These are phyloP conservation scores for Solenodon paradoxus DNA, from an alignment of 2,113 vertebrate genomes.

Conservation along the genomic window DNA sequence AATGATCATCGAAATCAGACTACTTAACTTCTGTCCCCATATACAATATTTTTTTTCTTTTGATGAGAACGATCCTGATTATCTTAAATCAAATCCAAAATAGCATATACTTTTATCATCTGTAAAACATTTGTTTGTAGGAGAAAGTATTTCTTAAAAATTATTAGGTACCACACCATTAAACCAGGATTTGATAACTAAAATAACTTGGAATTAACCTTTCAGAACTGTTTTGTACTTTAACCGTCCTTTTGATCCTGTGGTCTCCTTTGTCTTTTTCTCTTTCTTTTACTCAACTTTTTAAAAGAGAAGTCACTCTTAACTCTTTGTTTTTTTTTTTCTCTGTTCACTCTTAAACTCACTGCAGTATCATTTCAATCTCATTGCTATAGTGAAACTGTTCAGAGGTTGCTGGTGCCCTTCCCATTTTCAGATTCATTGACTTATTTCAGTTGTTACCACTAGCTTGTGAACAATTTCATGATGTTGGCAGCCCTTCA, in stretches of 20 bases:
- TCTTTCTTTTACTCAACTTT: not conserved
- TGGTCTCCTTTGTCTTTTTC: not conserved
- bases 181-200: not conserved
- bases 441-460: not conserved
- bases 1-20: no score
- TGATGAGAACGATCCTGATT: no score
- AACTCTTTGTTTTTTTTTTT: not conserved
- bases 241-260: not conserved
- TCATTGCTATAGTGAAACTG: not conserved
- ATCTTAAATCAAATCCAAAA: conserved; percentile 10
- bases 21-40: no score
- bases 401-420: not conserved
- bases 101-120: not conserved
- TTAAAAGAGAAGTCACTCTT: not conserved
- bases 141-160: not conserved
- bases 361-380: not conserved
- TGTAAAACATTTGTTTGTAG: not conserved
- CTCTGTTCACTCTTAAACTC: not conserved
- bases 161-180: not conserved
- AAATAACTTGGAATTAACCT: not conserved
- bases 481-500: not conserved
- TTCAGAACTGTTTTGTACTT: not conserved
- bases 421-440: not conserved
- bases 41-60: no score
- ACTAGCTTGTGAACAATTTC: not conserved